These are phyloP conservation scores for Oryctolagus cuniculus DNA, from an alignment of 2,113 vertebrate species.

Conservation along the genomic window DNA sequence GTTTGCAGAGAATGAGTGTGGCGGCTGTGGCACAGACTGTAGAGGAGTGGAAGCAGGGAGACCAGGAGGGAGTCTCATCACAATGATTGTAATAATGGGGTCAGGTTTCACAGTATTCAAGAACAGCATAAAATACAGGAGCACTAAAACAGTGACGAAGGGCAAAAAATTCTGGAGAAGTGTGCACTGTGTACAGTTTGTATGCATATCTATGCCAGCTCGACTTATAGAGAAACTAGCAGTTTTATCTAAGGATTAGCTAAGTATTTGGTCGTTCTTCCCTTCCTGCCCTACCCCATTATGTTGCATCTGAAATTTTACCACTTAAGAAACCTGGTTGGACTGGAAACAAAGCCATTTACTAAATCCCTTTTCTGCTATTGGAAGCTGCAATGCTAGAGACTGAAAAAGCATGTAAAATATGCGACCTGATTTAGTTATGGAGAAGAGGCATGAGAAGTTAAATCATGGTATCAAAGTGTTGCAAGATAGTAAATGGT, in stretches of 20 bases:
- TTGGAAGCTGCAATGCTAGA: not conserved
- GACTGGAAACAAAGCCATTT: not conserved
- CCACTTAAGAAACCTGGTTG: not conserved
- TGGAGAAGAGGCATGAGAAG: not conserved
- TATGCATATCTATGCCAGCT: not conserved
- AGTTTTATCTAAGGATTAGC: not conserved
- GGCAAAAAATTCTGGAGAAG: not conserved
- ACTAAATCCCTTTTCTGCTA: not conserved
- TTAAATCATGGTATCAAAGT: not conserved
- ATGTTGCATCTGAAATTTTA: slow-evolving; percentile 9
- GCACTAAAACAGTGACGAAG: not conserved
- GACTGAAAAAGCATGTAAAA: not conserved
- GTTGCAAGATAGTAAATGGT: not conserved
- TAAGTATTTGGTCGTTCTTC: not conserved
- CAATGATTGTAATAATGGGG: not conserved
- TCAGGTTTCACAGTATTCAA: slow-evolving; percentile 5
- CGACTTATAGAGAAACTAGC: not conserved
- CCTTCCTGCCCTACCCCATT: not conserved
- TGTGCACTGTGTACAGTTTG: not conserved
- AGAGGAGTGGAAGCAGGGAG: not conserved
- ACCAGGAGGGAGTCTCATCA: not conserved
- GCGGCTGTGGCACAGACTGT: not conserved
- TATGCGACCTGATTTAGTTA: not conserved
- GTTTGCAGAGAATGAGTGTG: not conserved
- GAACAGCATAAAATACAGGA: not conserved